phyloP scores from a whole-genome alignment of 2,113 vertebrate genomes.

The Notothenia coriiceps region DNA sequence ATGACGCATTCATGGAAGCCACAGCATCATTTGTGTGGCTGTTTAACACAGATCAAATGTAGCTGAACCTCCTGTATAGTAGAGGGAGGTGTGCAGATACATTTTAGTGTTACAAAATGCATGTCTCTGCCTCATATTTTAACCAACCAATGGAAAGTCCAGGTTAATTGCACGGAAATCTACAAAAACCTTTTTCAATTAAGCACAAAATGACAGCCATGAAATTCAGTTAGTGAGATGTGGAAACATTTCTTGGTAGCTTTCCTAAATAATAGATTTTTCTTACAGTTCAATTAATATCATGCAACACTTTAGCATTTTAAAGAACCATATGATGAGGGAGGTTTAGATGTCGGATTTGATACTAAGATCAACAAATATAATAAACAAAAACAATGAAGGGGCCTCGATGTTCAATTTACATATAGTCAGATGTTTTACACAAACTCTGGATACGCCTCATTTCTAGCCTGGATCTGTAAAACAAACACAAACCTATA shows the following conservation, averaged over 20 bases:
- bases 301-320: constrained; percentile 32
- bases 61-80: constrained; percentile 20
- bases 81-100: constrained; percentile 36
- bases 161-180: constrained; percentile 35
- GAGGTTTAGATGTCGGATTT: constrained; percentile 60
- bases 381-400: constrained; percentile 35
- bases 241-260: constrained; percentile 58
- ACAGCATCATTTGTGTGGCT: neutral
- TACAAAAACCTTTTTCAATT: constrained; percentile 40
- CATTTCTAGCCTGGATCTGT: constrained; percentile 42
- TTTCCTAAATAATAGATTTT: constrained; percentile 43
- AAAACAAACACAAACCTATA: constrained; percentile 34
- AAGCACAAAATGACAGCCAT: constrained; percentile 71
- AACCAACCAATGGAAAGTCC: constrained; percentile 30
- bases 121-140: constrained; percentile 72
- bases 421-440: constrained; percentile 18
- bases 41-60: constrained; percentile 5
- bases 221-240: constrained; percentile 33
- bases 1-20: constrained; percentile 25
- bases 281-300: constrained; percentile 43
- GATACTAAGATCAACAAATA: constrained; percentile 39
- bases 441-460: constrained; percentile 20
- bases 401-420: constrained; percentile 29
- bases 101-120: constrained; percentile 42
- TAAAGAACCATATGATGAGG: constrained; percentile 65